phyloP scores from a whole-genome alignment of 2,113 vertebrate genomes.

The Potamarius usumacintae region DNA sequence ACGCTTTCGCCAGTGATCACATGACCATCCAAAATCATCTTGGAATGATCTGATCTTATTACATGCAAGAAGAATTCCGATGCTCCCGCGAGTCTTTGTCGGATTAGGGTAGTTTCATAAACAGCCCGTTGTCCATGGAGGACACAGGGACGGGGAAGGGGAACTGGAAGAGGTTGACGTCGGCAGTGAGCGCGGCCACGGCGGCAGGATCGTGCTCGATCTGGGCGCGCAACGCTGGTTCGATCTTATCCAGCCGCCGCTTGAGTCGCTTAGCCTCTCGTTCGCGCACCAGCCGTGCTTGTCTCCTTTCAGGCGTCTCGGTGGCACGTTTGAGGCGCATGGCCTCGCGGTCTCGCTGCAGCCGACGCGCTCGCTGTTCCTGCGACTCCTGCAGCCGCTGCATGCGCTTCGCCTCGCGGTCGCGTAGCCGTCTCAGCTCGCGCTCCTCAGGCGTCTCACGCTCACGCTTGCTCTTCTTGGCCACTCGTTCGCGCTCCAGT shows the following conservation, averaged over 20 bases:
- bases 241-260: constrained; percentile 93
- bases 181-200: constrained; percentile 91
- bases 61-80: not conserved
- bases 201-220: constrained; percentile 95
- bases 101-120: constrained; percentile 76
- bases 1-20: not conserved
- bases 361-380: constrained; percentile 86
- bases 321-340: constrained; percentile 93
- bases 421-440: constrained; percentile 86
- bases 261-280: constrained; percentile 94
- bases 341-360: constrained; percentile 93
- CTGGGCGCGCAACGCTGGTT: constrained; percentile 91
- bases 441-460: constrained; percentile 88
- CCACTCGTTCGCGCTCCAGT: constrained; percentile 89
- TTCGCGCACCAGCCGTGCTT: constrained; percentile 91
- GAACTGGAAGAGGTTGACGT: constrained; percentile 93
- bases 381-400: constrained; percentile 95
- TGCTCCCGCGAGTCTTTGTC: not conserved
- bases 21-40: not conserved
- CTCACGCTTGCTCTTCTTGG: constrained; percentile 93
- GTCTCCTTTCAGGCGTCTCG: constrained; percentile 93
- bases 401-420: constrained; percentile 92
- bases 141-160: constrained; percentile 84
- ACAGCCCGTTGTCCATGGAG: constrained; percentile 87
- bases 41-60: not conserved